A percentile compares a stretch with the other conserved stretches of the same genome.
Evolutionary conservation across 2,888 invertebrate genomes (phyloP).

Genomic region (Lampropteryx suffumata): DNA sequence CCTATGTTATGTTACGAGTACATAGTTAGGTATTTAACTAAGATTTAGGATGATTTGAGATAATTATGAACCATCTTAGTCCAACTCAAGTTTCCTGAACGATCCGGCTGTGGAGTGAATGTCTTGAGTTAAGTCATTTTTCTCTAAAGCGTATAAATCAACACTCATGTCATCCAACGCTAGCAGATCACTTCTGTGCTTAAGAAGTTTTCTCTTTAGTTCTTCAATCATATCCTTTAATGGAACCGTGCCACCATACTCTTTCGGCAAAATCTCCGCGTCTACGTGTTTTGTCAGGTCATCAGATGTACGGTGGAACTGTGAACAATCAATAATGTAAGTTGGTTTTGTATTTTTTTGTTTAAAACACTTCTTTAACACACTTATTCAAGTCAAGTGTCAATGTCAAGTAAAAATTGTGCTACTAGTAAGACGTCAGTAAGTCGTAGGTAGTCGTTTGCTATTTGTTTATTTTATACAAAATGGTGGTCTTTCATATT

Average conservation of each 20-base stretch:
- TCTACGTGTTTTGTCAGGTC: conserved; percentile 88
- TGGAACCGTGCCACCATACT: conserved; percentile 94
- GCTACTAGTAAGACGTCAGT: too few species aligned
- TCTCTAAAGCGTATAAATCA: conserved; percentile 84
- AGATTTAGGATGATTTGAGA: neutral
- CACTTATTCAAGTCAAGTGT: too few species aligned
- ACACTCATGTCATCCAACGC: conserved; percentile 90
- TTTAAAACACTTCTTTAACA: too few species aligned
- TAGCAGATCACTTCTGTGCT: conserved; percentile 85
- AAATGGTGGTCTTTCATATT: too few species aligned
- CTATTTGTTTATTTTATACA: too few species aligned
- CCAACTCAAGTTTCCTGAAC: conserved; percentile 92
- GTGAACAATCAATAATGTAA: conserved; percentile 37
- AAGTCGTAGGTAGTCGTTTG: too few species aligned
- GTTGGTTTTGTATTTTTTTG: too few species aligned
- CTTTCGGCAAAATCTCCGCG: conserved; percentile 90
- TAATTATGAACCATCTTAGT: conserved; percentile 68
- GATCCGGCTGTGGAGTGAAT: conserved; percentile 91
- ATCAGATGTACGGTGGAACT: conserved; percentile 89
- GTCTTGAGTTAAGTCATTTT: conserved; percentile 85
- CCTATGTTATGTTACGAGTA: too few species aligned
- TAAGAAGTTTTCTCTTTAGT: conserved; percentile 85
- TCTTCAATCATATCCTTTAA: conserved; percentile 91
- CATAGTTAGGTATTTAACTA: too few species aligned
- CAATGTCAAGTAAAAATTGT: too few species aligned